Base-by-base conservation (phyloP, 2,113 vertebrate genomes). In the Picathartes gymnocephalus region DNA sequence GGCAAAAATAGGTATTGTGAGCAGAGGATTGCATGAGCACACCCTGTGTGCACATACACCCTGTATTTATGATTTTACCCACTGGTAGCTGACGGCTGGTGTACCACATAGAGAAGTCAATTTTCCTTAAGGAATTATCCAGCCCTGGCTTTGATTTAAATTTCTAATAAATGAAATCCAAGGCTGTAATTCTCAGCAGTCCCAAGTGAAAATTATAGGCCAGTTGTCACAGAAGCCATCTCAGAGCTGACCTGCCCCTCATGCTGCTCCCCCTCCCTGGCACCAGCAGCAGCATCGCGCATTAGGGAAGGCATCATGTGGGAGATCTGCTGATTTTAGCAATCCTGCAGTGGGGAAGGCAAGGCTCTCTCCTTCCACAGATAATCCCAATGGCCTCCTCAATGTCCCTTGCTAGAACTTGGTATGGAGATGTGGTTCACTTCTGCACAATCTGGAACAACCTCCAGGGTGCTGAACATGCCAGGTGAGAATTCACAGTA, bases 131-230 rank as follows among this genome's bases (percentile, higher is more conserved):
- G 27, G 64, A 92, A 44, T 83, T 77, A 90, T 60, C 64, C 77
- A 44, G 11, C 57, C 64, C 45, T 73, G 71, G 6, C 72, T 90
- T 93, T 82, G 71, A 39, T 92, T 91, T 74, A 47, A 50, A 48
- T 86, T 86, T 86, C 68, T 86, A 73, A 80, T 86, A 93, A 85
- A 80, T 82, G 70, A 94, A 66, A 30, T 86, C 47, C 76, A 81
- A 90, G 79, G 42, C 86, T 90, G 27, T 93, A 92, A 95, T 96
- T 80, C 74, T 50, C 39, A 56, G 56, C 47, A 70, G 47, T 57
- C 73, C 58, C 68, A 62, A 77, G 66, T 28, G 21, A 95, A 90
- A 88, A 95, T 94, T 95, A 94, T 25, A 94, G 50, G 35, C 15
- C 17, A 74, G 44, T 88, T 58, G 68, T 66, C 79, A 83, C 27